Conservation (phyloP, 2,797 vertebrate species). For the Enteromius paludinosus region DNA sequence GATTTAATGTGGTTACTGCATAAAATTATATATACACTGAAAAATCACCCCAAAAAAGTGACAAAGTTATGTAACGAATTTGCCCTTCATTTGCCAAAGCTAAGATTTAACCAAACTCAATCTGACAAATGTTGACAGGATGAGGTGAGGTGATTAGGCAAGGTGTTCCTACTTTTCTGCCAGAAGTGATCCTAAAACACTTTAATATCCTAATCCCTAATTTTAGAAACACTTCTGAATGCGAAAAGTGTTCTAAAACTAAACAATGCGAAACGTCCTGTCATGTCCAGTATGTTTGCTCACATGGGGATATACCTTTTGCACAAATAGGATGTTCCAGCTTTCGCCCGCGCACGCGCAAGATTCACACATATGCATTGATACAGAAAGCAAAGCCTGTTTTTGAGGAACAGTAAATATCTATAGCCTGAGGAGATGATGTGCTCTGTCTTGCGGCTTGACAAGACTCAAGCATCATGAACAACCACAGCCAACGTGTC, state of each 20-base stretch:
- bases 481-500: background rate
- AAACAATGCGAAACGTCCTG: constrained; percentile 5
- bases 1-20: background rate
- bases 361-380: background rate
- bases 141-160: background rate
- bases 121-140: background rate
- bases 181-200: background rate
- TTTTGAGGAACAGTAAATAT: constrained; percentile 41
- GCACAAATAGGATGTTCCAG: background rate
- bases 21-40: background rate
- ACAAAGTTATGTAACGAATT: background rate
- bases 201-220: background rate
- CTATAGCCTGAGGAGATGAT: constrained; percentile 34
- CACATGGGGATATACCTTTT: background rate
- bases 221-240: constrained; percentile 12
- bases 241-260: background rate
- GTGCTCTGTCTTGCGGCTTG: background rate
- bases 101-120: background rate
- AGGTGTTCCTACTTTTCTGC: background rate
- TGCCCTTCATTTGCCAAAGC: background rate
- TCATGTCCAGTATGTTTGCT: background rate
- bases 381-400: constrained; percentile 27
- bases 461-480: constrained; percentile 9
- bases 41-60: background rate
- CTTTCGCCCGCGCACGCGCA: background rate